These are phyloP conservation scores for Margarornis squamiger DNA, from an alignment of 2,797 vertebrate species.

Conservation along the genomic window DNA sequence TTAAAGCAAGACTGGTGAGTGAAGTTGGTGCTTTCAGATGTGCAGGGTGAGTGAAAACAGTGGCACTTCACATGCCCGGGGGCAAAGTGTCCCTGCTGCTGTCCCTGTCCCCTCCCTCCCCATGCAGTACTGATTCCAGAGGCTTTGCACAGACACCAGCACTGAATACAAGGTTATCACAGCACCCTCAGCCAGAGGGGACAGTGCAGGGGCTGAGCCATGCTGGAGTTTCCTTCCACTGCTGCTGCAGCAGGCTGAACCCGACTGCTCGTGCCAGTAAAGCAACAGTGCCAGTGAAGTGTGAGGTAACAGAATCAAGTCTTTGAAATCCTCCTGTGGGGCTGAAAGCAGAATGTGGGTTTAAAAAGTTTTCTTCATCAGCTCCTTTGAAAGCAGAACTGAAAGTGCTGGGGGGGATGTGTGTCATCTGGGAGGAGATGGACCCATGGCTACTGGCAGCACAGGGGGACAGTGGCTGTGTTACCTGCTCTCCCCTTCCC, in stretches of 20 bases:
- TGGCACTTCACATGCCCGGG: not conserved
- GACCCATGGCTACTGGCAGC: not conserved
- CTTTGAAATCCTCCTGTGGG: not conserved
- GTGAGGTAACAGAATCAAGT: not conserved
- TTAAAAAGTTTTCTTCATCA: not conserved
- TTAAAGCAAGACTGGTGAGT: slow-evolving; percentile 12
- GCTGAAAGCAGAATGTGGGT: slow-evolving; percentile 19
- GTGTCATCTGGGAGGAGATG: not conserved
- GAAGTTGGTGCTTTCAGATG: not conserved
- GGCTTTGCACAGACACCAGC: not conserved
- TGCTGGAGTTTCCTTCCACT: not conserved
- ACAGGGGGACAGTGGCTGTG: not conserved
- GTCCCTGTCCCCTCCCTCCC: not conserved
- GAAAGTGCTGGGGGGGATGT: not conserved
- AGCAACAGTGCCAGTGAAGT: not conserved
- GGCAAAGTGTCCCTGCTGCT: not conserved
- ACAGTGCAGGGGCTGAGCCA: not conserved
- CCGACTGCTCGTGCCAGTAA: not conserved
- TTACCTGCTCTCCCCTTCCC: not conserved
- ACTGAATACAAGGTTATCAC: not conserved
- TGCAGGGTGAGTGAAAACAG: not conserved
- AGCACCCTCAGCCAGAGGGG: not conserved
- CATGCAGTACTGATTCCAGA: rapidly evolving
- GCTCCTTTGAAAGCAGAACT: not conserved
- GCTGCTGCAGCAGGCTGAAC: not conserved